Evolutionary conservation across 2,888 invertebrate species (phyloP).

Genomic region (Drosophila anceps): DNA sequence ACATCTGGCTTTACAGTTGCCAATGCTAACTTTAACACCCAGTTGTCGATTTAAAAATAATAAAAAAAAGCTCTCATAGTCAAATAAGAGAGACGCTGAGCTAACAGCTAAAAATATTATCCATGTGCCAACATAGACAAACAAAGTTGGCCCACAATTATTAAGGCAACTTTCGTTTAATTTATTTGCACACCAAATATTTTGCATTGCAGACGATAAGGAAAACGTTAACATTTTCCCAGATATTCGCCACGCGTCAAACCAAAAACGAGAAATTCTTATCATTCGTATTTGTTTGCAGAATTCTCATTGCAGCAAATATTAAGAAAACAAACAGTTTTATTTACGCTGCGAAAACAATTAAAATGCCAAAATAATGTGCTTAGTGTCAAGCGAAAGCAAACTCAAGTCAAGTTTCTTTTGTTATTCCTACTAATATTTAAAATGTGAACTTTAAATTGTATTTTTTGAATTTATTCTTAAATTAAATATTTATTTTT

Average conservation of each 20-base stretch:
- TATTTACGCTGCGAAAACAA: background rate
- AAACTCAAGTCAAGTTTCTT: background rate
- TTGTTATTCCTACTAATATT: background rate
- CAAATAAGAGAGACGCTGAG: background rate
- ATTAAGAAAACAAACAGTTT: background rate
- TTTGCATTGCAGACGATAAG: background rate
- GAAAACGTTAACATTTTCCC: background rate
- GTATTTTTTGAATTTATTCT: no score
- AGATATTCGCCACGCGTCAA: background rate
- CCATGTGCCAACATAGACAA: background rate
- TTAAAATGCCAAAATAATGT: background rate
- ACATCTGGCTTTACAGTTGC: conserved; percentile 41
- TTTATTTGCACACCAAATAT: background rate
- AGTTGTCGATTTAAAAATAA: conserved; percentile 16
- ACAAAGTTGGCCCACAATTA: background rate
- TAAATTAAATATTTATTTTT: conserved; percentile 9
- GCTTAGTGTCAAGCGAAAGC: background rate
- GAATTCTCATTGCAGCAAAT: background rate
- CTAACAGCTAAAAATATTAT: background rate
- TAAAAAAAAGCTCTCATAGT: background rate
- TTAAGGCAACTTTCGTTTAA: background rate
- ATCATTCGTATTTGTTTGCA: background rate
- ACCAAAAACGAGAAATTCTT: background rate
- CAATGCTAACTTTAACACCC: conserved; percentile 62
- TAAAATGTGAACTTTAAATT: background rate